Percentiles rank a stretch among this genome's conserved stretches.
Evolutionary conservation across 2,888 invertebrate genomes (phyloP).

Genomic region (Ornithoptera priamus): DNA sequence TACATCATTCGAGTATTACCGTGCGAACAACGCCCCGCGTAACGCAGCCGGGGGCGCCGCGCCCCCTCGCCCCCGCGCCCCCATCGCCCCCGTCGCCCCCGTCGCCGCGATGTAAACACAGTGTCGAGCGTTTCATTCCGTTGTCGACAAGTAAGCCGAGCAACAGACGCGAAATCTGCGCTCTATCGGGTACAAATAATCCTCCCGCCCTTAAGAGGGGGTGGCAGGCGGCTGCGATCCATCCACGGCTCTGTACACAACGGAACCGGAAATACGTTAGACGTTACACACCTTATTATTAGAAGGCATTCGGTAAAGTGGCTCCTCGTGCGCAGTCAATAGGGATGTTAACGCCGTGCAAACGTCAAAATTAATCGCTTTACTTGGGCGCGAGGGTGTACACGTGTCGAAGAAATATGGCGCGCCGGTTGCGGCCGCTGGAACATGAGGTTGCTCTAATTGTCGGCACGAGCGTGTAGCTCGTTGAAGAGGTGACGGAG

Average conservation of each 20-base stretch:
- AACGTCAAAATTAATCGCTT: neutral
- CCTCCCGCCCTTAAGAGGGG: slow-evolving; percentile 32
- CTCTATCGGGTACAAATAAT: slow-evolving; percentile 58
- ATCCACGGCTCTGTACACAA: neutral
- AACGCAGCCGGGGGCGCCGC: too few species aligned
- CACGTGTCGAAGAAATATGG: slow-evolving; percentile 27
- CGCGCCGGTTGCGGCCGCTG: slow-evolving; percentile 21
- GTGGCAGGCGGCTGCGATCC: slow-evolving; percentile 3
- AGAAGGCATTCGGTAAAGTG: neutral
- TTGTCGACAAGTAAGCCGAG: slow-evolving; percentile 31
- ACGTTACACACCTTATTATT: slow-evolving; percentile 13
- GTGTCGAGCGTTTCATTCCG: slow-evolving; percentile 8
- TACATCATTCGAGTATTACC: too few species aligned
- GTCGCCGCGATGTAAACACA: too few species aligned
- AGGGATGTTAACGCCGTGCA: slow-evolving; percentile 12
- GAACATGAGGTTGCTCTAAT: slow-evolving; percentile 24
- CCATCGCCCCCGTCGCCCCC: too few species aligned
- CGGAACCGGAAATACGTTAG: neutral
- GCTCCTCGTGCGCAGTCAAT: neutral
- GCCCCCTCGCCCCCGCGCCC: too few species aligned
- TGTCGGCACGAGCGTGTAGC: neutral
- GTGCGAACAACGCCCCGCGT: too few species aligned
- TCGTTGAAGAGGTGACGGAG: too few species aligned
- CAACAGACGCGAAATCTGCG: slow-evolving; percentile 53
- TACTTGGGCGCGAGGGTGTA: slow-evolving; percentile 11